A percentile compares a stretch with the other conserved stretches of the same genome.
Evolutionary conservation across 2,797 vertebrate genomes (phyloP).

Genomic region (Crocidura indochinensis): DNA sequence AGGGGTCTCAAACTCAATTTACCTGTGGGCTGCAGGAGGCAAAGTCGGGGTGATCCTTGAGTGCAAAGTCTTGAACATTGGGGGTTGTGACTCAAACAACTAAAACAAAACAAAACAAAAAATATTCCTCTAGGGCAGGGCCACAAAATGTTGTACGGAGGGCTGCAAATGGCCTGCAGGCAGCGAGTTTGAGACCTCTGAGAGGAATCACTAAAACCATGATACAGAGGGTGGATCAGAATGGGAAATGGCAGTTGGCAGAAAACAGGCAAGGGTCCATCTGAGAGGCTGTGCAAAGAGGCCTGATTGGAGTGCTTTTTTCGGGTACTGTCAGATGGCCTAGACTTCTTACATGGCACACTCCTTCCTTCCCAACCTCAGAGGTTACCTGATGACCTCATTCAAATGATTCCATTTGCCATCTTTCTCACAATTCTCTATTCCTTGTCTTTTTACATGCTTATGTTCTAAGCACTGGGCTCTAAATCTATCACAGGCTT

Average conservation of each 20-base stretch:
- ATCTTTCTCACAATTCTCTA: background rate
- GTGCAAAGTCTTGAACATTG: no score
- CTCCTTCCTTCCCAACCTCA: constrained; percentile 23
- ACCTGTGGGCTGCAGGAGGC: no score
- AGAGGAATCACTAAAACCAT: background rate
- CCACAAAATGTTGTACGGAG: no score
- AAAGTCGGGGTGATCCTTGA: no score
- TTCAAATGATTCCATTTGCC: background rate
- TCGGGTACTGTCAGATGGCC: no score
- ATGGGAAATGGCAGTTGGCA: background rate
- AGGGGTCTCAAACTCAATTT: no score
- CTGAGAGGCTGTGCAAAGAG: background rate
- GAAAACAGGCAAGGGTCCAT: background rate
- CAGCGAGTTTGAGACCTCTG: no score
- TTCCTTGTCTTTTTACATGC: constrained; percentile 10
- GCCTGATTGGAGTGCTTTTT: background rate
- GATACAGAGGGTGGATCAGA: background rate
- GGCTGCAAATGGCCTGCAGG: no score
- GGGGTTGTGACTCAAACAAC: no score
- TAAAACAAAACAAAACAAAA: no score
- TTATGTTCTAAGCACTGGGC: background rate
- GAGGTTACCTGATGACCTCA: background rate
- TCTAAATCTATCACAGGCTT: background rate
- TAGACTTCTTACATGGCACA: background rate
- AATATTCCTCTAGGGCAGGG: no score